Evolutionary conservation across 2,113 vertebrate genomes (phyloP).

Genomic region (Cricetomys ansorgei): DNA sequence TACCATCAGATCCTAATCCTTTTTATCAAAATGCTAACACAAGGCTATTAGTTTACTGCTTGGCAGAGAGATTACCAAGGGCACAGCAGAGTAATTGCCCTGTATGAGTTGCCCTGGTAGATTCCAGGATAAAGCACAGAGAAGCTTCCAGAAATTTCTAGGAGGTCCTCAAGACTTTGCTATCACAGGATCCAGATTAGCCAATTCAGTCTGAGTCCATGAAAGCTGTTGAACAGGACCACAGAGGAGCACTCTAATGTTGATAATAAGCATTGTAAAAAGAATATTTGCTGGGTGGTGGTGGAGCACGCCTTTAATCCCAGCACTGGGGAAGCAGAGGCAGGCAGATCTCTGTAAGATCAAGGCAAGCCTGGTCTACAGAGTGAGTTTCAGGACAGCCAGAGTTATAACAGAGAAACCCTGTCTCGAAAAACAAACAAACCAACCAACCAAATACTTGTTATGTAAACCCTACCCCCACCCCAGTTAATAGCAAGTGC

Average conservation of each 20-base stretch:
- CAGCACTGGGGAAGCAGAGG: no score
- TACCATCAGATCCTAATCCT: slow-evolving; percentile 56
- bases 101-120: background rate
- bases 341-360: no score
- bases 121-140: background rate
- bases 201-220: background rate
- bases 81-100: background rate
- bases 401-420: no score
- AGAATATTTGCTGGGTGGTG: background rate
- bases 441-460: no score
- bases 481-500: background rate
- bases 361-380: no score
- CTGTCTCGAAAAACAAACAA: no score
- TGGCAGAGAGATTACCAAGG: slow-evolving; percentile 21
- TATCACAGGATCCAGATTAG: background rate
- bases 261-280: background rate
- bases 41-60: slow-evolving; percentile 59
- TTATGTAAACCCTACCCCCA: background rate
- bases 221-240: background rate
- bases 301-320: no score
- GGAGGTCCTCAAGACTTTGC: background rate
- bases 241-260: background rate
- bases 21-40: slow-evolving; percentile 59
- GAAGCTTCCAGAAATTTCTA: background rate
- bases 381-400: no score